Conservation (phyloP, 2,797 vertebrate species). For the Florisuga fusca region DNA sequence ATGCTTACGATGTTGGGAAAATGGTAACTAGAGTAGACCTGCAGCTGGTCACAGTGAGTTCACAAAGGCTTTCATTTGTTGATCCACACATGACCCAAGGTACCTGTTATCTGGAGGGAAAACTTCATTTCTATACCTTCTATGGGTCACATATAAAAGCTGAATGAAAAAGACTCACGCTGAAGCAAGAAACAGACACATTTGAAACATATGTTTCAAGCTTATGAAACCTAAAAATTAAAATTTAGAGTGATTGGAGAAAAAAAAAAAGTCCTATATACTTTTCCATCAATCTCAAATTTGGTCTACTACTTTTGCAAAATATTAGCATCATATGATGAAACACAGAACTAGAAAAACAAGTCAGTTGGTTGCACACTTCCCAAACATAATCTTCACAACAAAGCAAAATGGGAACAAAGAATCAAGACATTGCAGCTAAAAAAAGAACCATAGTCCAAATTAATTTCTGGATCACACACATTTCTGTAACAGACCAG, state of each 20-base stretch:
- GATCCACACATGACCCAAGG: neutral
- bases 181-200: neutral
- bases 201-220: neutral
- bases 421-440: neutral
- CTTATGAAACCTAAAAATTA: neutral
- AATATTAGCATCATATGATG: neutral
- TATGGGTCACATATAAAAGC: neutral
- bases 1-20: neutral
- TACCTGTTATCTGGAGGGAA: neutral
- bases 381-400: neutral
- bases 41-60: neutral
- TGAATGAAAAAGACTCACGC: neutral
- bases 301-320: neutral
- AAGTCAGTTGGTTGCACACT: neutral
- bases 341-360: neutral
- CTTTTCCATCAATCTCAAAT: neutral
- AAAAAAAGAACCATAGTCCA: neutral
- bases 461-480: neutral
- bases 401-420: neutral
- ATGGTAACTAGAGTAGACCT: neutral
- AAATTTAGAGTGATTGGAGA: neutral
- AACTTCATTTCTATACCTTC: neutral
- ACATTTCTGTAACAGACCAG: neutral
- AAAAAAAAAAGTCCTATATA: neutral
- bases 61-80: neutral